Conservation (phyloP, 1,140 invertebrate species). For the Lordiphosa clarofinis region DNA sequence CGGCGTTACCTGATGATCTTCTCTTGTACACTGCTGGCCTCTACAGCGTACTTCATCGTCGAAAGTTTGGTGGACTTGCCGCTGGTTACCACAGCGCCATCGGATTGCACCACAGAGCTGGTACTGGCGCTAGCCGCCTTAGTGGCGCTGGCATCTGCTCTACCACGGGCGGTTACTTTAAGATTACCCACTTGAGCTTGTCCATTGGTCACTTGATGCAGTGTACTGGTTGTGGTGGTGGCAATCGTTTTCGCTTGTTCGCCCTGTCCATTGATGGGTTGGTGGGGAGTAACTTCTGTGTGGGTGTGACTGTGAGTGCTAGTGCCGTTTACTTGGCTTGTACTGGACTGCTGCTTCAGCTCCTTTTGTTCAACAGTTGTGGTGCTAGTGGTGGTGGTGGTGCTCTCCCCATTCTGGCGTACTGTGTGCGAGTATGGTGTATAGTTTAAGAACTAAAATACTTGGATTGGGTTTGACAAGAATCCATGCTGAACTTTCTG, state of each 20-base stretch:
- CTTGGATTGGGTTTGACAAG: too few relatives aligned
- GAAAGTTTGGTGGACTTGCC: conserved; percentile 39
- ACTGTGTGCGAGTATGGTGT: conserved; percentile 26
- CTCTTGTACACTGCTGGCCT: conserved; percentile 72
- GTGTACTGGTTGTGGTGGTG: conserved; percentile 19
- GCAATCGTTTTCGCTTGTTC: conserved; percentile 15
- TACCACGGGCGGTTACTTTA: conserved; percentile 37
- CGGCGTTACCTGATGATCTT: conserved; percentile 67
- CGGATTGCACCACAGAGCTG: conserved; percentile 43
- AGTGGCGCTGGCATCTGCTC: conserved; percentile 49
- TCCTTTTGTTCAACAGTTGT: conserved; percentile 22
- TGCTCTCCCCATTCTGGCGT: conserved; percentile 49
- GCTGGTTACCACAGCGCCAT: conserved; percentile 61
- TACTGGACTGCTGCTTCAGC: conserved; percentile 4
- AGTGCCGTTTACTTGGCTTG: conserved; percentile 27
- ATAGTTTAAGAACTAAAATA: too few relatives aligned
- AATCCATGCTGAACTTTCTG: too few relatives aligned
- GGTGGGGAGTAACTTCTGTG: conserved; percentile 20
- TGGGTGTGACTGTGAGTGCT: conserved; percentile 12
- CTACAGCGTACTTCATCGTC: conserved; percentile 68
- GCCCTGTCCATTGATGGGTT: conserved; percentile 17
- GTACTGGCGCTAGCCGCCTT: conserved; percentile 40
- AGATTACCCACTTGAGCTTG: conserved; percentile 33
- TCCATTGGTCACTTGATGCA: conserved; percentile 35
- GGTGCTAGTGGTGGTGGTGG: conserved; percentile 28